phyloP scores from a whole-genome alignment of 1,140 invertebrate species.

The Drosophila cardini region DNA sequence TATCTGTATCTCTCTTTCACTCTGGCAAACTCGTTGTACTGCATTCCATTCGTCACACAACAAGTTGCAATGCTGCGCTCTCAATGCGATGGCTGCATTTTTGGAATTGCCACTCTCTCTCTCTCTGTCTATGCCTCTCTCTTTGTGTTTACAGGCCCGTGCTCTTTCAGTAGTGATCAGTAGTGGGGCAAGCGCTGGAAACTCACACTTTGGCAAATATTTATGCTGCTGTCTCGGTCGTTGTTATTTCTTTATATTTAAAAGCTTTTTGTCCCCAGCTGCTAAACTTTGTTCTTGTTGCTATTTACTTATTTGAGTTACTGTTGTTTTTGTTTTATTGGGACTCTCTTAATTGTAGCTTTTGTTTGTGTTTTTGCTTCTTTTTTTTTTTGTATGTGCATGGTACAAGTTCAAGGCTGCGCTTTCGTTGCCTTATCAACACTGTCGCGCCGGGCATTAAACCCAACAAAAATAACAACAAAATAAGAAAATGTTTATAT shows the following conservation, averaged over 20 bases:
- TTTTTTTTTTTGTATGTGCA: slow-evolving; percentile 26
- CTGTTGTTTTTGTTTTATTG: slow-evolving; percentile 13
- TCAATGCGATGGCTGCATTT: slow-evolving; percentile 32
- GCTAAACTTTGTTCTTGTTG: slow-evolving; percentile 43
- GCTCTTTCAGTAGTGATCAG: slow-evolving; percentile 31
- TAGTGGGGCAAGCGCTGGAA: slow-evolving; percentile 47
- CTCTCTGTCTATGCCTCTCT: neutral
- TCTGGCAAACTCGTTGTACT: slow-evolving; percentile 68
- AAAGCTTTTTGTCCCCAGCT: slow-evolving; percentile 51
- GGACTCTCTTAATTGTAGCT: no score
- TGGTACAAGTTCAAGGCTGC: slow-evolving; percentile 72
- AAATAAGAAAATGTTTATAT: slow-evolving; percentile 40
- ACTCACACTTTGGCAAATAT: slow-evolving; percentile 49
- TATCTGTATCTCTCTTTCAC: slow-evolving; percentile 7
- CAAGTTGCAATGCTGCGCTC: slow-evolving; percentile 61
- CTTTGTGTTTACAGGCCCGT: neutral
- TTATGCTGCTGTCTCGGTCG: slow-evolving; percentile 34
- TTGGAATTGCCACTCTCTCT: slow-evolving; percentile 28
- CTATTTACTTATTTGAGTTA: slow-evolving; percentile 66
- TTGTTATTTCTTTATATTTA: slow-evolving; percentile 35
- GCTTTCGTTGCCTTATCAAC: slow-evolving; percentile 65
- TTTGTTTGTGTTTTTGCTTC: slow-evolving; percentile 18
- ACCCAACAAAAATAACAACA: slow-evolving; percentile 33
- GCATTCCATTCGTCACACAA: slow-evolving; percentile 66
- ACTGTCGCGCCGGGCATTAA: slow-evolving; percentile 58